Conservation (phyloP, 2,797 vertebrate species). For the Bovichtus variegatus region DNA sequence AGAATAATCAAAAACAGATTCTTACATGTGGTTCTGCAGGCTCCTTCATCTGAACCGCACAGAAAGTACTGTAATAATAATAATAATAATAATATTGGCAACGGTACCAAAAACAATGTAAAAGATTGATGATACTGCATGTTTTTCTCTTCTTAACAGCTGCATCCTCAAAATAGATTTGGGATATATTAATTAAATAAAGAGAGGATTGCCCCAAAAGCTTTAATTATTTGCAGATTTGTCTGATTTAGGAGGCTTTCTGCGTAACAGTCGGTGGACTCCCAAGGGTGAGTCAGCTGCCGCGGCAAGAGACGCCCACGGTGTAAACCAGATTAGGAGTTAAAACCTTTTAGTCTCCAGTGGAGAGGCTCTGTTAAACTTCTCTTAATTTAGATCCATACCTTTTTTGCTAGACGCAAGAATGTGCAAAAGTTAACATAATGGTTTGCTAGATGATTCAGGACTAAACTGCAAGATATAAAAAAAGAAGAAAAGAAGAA, state of each 20-base stretch:
- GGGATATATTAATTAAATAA: constrained; percentile 36
- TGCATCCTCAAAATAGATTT: constrained; percentile 34
- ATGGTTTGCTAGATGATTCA: constrained; percentile 20
- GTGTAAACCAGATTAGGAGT: constrained; percentile 70
- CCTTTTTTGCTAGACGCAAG: constrained; percentile 10
- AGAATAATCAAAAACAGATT: constrained; percentile 42
- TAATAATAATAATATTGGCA: constrained; percentile 19
- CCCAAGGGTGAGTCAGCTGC: constrained; percentile 57
- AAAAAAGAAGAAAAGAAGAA: constrained; percentile 25
- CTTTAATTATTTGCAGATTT: constrained; percentile 74
- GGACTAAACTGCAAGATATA: neutral
- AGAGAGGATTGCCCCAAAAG: constrained; percentile 29
- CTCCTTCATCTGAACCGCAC: constrained; percentile 3
- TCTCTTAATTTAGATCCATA: constrained; percentile 26
- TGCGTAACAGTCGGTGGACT: constrained; percentile 45
- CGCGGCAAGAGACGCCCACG: constrained; percentile 19
- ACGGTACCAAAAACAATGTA: constrained; percentile 1
- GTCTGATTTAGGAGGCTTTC: constrained; percentile 55
- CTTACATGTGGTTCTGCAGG: constrained; percentile 26
- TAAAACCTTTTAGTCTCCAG: constrained; percentile 59
- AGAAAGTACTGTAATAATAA: constrained; percentile 6
- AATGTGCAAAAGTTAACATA: neutral
- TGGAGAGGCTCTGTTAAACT: constrained; percentile 46
- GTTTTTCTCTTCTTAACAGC: constrained; percentile 29
- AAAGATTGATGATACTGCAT: constrained; percentile 25